Conservation (phyloP, 2,797 vertebrate species). For the Pelochelys cantorii region DNA sequence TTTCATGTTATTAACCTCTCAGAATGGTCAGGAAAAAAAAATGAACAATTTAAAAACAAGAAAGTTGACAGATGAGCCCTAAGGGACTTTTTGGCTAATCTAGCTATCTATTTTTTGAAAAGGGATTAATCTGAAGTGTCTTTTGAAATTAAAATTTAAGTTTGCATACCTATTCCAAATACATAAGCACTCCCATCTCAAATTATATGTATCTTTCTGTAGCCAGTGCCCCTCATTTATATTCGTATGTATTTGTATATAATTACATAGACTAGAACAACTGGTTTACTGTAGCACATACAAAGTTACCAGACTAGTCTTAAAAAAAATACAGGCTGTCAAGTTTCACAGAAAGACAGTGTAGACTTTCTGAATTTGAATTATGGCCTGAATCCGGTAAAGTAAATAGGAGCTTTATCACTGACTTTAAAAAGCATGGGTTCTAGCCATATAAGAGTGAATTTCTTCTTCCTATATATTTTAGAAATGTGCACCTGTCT, state of each 20-base stretch:
- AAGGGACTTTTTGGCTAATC: not conserved
- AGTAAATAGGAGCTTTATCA: not conserved
- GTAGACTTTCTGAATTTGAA: not conserved
- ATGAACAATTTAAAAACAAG: not conserved
- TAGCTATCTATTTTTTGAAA: not conserved
- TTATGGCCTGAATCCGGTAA: not conserved
- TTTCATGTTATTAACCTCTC: not conserved
- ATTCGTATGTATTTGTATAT: not conserved
- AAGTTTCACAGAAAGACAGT: not conserved
- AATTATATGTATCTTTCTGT: not conserved
- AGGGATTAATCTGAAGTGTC: too few relatives aligned
- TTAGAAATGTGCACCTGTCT: too few relatives aligned
- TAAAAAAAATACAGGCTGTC: not conserved
- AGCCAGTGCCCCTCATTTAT: not conserved
- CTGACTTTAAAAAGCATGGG: not conserved
- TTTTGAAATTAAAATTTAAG: not conserved
- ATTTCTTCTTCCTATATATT: too few relatives aligned
- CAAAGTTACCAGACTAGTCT: not conserved
- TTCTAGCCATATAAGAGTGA: not conserved
- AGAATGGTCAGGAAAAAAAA: not conserved
- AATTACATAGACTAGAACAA: not conserved
- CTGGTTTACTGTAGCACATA: not conserved
- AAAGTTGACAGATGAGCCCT: not conserved
- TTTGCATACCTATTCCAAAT: not conserved
- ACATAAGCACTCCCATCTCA: not conserved